These are phyloP conservation scores for Micrasema longulum DNA, from an alignment of 1,140 invertebrate genomes.

Conservation along the genomic window DNA sequence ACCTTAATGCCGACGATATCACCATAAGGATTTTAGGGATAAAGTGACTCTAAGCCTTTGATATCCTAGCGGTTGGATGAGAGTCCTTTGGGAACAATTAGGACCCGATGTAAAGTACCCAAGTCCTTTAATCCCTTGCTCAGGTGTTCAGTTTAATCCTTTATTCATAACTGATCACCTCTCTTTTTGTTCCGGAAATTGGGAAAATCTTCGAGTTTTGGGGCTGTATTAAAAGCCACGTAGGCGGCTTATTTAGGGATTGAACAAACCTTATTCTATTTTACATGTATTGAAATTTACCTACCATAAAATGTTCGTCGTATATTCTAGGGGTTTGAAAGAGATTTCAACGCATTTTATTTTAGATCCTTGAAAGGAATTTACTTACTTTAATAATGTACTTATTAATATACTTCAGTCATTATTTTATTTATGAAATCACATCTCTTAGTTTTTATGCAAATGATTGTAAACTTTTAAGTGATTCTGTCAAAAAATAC, in stretches of 20 bases:
- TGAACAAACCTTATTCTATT: not conserved
- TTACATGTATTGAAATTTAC: too few relatives aligned
- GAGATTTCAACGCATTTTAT: too few relatives aligned
- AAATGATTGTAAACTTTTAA: too few relatives aligned
- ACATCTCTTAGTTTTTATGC: too few relatives aligned
- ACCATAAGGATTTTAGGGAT: slow-evolving; percentile 11
- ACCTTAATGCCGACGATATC: slow-evolving; percentile 20
- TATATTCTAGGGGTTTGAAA: too few relatives aligned
- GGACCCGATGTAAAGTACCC: slow-evolving; percentile 2
- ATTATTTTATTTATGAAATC: too few relatives aligned
- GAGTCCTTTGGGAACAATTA: slow-evolving; percentile 18
- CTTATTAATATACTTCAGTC: too few relatives aligned
- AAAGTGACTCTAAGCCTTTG: slow-evolving; percentile 27
- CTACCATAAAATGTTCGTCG: too few relatives aligned
- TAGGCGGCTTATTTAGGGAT: not conserved
- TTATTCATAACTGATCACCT: slow-evolving; percentile 36
- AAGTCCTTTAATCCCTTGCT: slow-evolving; percentile 16
- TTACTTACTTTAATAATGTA: too few relatives aligned
- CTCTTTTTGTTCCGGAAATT: not conserved
- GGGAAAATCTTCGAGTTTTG: slow-evolving; percentile 19
- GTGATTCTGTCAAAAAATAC: too few relatives aligned
- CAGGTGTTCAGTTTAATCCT: slow-evolving; percentile 27
- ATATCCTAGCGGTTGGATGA: slow-evolving; percentile 14
- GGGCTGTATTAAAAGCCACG: not conserved
- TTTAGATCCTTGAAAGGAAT: too few relatives aligned